These are phyloP conservation scores for Rugalucina vietnamica DNA, from an alignment of 2,888 invertebrate genomes.

Conservation along the genomic window DNA sequence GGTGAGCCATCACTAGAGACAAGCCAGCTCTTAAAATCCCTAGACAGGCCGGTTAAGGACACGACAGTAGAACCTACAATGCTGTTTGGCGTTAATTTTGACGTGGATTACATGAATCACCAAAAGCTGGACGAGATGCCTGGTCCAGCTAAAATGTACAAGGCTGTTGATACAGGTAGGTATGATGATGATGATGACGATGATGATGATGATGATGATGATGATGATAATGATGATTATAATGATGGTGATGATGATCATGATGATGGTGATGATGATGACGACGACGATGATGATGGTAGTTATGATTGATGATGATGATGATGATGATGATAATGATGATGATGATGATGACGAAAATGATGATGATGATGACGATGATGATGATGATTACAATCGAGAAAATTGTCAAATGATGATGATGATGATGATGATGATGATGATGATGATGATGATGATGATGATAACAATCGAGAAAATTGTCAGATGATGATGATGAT, in stretches of 20 bases:
- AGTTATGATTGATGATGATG: too few relatives aligned
- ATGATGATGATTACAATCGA: too few relatives aligned
- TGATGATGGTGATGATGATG: too few relatives aligned
- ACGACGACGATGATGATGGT: too few relatives aligned
- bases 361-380: too few relatives aligned
- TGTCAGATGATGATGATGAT: not conserved
- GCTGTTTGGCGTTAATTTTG: not conserved
- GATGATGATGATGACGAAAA: too few relatives aligned
- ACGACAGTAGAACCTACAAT: not conserved
- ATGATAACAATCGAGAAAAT: not conserved
- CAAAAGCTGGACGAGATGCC: not conserved
- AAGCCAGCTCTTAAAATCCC: not conserved
- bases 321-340: too few relatives aligned
- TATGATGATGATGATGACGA: not conserved
- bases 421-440: too few relatives aligned
- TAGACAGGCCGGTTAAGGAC: not conserved
- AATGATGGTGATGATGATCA: too few relatives aligned
- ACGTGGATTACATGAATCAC: constrained; percentile 6
- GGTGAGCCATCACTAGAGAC: not conserved
- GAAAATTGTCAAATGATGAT: too few relatives aligned
- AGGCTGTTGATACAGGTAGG: not conserved
- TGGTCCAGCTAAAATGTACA: not conserved
- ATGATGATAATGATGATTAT: too few relatives aligned
- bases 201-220: too few relatives aligned
- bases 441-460: not conserved